These are phyloP conservation scores for Apus apus DNA, from an alignment of 2,113 vertebrate genomes.

Conservation along the genomic window DNA sequence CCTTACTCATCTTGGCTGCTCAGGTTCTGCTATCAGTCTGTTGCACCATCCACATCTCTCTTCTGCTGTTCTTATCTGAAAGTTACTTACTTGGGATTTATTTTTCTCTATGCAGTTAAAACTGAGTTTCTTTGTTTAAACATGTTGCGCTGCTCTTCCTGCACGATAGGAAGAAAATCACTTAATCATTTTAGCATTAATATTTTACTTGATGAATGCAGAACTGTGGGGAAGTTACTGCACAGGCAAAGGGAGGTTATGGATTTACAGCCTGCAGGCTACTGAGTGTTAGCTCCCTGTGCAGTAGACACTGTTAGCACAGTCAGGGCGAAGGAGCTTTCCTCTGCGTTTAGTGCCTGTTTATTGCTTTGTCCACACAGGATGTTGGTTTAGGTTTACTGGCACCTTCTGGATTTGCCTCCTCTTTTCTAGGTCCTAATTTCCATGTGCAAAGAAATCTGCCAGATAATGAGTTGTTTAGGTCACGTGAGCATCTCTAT, in stretches of 20 bases:
- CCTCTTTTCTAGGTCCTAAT: neutral
- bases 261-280: neutral
- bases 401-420: neutral
- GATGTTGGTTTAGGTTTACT: neutral
- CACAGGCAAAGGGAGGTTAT: neutral
- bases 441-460: neutral
- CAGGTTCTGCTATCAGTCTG: neutral
- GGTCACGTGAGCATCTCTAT: neutral
- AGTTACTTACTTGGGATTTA: neutral
- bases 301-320: neutral
- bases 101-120: constrained; percentile 1
- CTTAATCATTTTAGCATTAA: constrained; percentile 15
- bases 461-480: neutral
- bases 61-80: neutral
- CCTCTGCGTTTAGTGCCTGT: neutral
- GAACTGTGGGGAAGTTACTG: neutral
- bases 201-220: neutral
- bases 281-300: neutral
- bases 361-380: neutral
- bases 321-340: neutral
- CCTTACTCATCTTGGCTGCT: neutral
- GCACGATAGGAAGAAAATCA: neutral
- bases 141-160: neutral
- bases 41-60: neutral
- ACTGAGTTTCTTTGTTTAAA: neutral